Percentiles rank a stretch among this genome's conserved stretches.
Evolutionary conservation across 92 coral and sea anemone species (phyloP).

Genomic region (Paragorgia papillata): DNA sequence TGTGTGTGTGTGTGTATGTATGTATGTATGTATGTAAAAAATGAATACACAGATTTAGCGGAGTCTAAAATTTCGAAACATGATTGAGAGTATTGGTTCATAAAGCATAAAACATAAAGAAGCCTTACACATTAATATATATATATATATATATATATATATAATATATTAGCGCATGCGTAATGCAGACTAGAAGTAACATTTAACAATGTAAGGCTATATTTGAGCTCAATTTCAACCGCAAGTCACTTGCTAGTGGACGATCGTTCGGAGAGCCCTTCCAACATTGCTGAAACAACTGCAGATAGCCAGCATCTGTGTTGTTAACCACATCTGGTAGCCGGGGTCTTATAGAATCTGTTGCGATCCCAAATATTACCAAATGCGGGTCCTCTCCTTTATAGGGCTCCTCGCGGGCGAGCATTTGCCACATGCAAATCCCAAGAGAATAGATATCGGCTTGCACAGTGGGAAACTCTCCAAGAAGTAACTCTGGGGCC

Average conservation of each 20-base stretch:
- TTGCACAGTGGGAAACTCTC: slow-evolving; percentile 75
- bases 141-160: no score
- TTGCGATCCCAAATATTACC: slow-evolving; percentile 93
- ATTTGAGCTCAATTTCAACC: background rate
- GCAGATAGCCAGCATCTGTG: slow-evolving; percentile 39
- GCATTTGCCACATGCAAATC: slow-evolving; percentile 92
- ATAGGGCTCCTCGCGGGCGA: slow-evolving; percentile 85
- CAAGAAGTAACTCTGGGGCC: slow-evolving; percentile 89
- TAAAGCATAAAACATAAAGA: no score
- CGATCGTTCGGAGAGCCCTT: slow-evolving; percentile 29
- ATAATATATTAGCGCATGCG: no score
- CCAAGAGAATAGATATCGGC: slow-evolving; percentile 95
- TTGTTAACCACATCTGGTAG: slow-evolving; percentile 14
- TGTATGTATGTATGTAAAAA: no score
- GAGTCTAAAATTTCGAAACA: no score
- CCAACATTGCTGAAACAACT: slow-evolving; percentile 39
- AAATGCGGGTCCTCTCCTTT: slow-evolving; percentile 88
- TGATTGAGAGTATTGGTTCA: no score
- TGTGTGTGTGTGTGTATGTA: no score
- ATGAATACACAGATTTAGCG: no score
- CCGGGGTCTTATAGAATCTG: slow-evolving; percentile 78
- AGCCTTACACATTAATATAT: no score
- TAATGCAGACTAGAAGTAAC: no score
- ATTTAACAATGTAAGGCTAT: no score
- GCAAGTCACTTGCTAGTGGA: slow-evolving; percentile 8